A percentile compares a stretch with the other conserved stretches of the same genome.
These are phyloP conservation scores for Rhyacophila evoluta DNA, from an alignment of 2,888 invertebrate genomes.

Conservation along the genomic window DNA sequence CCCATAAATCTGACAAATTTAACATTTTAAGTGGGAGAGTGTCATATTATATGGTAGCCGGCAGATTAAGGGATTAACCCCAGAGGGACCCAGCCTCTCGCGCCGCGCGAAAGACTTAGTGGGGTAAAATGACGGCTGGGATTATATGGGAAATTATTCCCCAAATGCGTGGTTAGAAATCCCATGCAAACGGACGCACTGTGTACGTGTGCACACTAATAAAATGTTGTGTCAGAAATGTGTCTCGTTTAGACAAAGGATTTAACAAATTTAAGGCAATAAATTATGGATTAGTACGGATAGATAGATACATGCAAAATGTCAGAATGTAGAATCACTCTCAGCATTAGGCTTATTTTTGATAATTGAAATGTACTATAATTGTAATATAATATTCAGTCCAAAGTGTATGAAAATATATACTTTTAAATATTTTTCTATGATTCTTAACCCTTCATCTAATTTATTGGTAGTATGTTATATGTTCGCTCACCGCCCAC, in stretches of 20 bases:
- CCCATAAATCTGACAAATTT: constrained; percentile 53
- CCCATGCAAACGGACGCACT: constrained; percentile 34
- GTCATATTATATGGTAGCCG: constrained; percentile 54
- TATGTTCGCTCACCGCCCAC: too few relatives aligned
- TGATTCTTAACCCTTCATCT: too few relatives aligned
- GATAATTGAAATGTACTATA: too few relatives aligned
- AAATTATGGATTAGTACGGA: constrained; percentile 43
- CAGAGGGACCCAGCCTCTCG: constrained; percentile 38
- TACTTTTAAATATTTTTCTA: too few relatives aligned
- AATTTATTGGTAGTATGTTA: too few relatives aligned
- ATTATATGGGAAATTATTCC: constrained; percentile 34
- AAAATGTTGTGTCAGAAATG: constrained; percentile 51
- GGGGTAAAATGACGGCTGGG: constrained; percentile 48
- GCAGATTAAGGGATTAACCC: constrained; percentile 54
- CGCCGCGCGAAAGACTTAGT: constrained; percentile 33
- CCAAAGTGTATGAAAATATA: too few relatives aligned
- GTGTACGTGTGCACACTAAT: constrained; percentile 42
- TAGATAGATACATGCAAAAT: not conserved
- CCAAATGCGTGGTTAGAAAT: constrained; percentile 30
- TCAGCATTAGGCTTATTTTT: too few relatives aligned
- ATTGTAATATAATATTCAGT: too few relatives aligned
- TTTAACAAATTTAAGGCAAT: constrained; percentile 53
- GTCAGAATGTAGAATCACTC: not conserved
- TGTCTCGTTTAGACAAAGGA: constrained; percentile 54
- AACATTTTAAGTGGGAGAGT: constrained; percentile 54